These are phyloP conservation scores for Tachypleus tridentatus DNA, from an alignment of 1,140 invertebrate genomes.

Conservation along the genomic window DNA sequence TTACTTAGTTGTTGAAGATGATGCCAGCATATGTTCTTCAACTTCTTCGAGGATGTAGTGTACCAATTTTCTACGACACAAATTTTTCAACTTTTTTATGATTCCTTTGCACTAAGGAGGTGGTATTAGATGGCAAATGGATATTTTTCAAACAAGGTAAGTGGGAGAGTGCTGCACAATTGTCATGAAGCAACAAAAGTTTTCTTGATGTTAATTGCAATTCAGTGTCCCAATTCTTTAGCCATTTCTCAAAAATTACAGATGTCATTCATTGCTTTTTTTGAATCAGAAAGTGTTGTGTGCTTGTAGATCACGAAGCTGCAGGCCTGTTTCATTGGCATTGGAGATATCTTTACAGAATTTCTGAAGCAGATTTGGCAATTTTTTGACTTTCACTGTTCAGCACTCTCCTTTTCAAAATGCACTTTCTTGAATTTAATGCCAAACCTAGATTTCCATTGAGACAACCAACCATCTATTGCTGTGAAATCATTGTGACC, in stretches of 20 bases:
- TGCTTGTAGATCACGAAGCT: too few relatives aligned
- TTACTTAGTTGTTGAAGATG: too few relatives aligned
- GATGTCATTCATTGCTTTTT: constrained; percentile 20
- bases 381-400: constrained; percentile 9
- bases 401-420: constrained; percentile 7
- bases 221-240: constrained; percentile 14
- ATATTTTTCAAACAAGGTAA: constrained; percentile 16
- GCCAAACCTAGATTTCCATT: constrained; percentile 19
- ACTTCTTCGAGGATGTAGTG: too few relatives aligned
- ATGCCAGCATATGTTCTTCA: too few relatives aligned
- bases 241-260: constrained; percentile 23
- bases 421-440: constrained; percentile 14
- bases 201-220: constrained; percentile 13
- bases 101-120: constrained; percentile 15
- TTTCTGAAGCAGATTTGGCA: not conserved
- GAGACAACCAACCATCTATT: constrained; percentile 25
- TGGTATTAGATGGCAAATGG: constrained; percentile 23
- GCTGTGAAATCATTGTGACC: constrained; percentile 25
- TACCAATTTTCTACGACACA: too few relatives aligned
- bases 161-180: constrained; percentile 21
- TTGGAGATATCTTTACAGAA: too few relatives aligned
- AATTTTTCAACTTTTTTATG: too few relatives aligned
- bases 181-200: constrained; percentile 25
- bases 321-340: too few relatives aligned
- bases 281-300: too few relatives aligned